These are phyloP conservation scores for Chaenogobius annularis DNA, from an alignment of 2,113 vertebrate species.

Conservation along the genomic window DNA sequence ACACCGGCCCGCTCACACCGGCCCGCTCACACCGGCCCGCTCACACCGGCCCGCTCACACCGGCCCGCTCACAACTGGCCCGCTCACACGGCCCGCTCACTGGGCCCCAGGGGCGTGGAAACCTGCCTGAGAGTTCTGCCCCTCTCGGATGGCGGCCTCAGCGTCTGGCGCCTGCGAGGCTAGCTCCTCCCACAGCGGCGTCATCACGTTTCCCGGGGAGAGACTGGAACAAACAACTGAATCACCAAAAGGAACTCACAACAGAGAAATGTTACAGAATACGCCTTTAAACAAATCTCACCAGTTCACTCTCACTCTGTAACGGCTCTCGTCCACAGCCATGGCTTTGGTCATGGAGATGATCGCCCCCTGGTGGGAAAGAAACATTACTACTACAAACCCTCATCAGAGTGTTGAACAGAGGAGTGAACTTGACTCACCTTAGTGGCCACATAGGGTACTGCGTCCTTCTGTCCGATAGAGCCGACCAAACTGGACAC, in stretches of 20 bases:
- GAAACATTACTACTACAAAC: not conserved
- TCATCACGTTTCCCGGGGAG: slow-evolving; percentile 84
- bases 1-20: no score
- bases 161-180: slow-evolving; percentile 63
- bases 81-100: no score
- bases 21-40: no score
- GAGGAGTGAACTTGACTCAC: slow-evolving; percentile 47
- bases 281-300: slow-evolving; percentile 47
- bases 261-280: no score
- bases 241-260: no score
- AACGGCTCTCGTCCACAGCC: slow-evolving; percentile 83
- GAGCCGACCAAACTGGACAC: slow-evolving; percentile 79
- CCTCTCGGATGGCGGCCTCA: slow-evolving; percentile 59
- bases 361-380: slow-evolving; percentile 79
- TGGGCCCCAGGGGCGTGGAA: no score
- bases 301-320: slow-evolving; percentile 83
- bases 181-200: slow-evolving; percentile 79
- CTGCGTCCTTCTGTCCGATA: slow-evolving; percentile 78
- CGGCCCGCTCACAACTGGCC: no score
- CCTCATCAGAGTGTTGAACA: not conserved
- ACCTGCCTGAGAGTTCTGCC: slow-evolving; percentile 74
- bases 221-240: slow-evolving; percentile 65
- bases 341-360: slow-evolving; percentile 85
- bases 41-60: no score
- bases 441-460: slow-evolving; percentile 84